Conservation (phyloP, 2,888 invertebrate genomes). For the Papilio gigon region DNA sequence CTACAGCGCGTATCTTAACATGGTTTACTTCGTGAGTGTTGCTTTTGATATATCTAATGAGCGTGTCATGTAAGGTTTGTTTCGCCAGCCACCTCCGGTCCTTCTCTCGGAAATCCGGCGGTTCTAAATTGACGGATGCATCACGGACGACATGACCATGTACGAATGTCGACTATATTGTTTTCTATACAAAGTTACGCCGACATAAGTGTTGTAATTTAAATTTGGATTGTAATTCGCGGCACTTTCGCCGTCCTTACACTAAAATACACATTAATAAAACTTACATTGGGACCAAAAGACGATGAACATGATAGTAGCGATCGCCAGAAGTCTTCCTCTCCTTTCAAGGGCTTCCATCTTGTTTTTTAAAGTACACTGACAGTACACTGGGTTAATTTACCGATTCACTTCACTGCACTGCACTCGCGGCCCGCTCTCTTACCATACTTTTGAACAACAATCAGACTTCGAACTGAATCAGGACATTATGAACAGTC, state of each 20-base stretch:
- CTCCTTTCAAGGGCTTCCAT: conserved; percentile 78
- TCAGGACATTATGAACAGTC: conserved; percentile 27
- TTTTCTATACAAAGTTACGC: too few species aligned
- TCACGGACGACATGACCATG: too few species aligned
- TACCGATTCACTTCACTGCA: conserved; percentile 43
- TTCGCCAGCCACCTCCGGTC: too few species aligned
- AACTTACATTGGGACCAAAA: conserved; percentile 75
- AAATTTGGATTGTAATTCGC: too few species aligned
- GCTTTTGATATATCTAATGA: conserved; percentile 6
- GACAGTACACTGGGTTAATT: conserved; percentile 21
- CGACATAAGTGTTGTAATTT: too few species aligned
- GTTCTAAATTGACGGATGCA: too few species aligned
- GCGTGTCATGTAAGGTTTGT: background rate
- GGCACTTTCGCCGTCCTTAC: too few species aligned
- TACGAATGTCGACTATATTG: too few species aligned
- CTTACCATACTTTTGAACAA: conserved; percentile 34
- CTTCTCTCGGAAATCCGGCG: too few species aligned
- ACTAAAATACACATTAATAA: too few species aligned
- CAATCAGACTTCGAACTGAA: conserved; percentile 14
- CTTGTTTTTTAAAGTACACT: conserved; percentile 48
- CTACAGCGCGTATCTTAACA: conserved; percentile 25
- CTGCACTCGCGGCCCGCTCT: conserved; percentile 36
- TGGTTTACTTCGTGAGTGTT: conserved; percentile 28
- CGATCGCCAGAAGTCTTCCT: conserved; percentile 57
- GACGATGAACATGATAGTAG: conserved; percentile 62